Base-by-base conservation (phyloP, 2,797 vertebrate genomes). In the Girardinus metallicus region DNA sequence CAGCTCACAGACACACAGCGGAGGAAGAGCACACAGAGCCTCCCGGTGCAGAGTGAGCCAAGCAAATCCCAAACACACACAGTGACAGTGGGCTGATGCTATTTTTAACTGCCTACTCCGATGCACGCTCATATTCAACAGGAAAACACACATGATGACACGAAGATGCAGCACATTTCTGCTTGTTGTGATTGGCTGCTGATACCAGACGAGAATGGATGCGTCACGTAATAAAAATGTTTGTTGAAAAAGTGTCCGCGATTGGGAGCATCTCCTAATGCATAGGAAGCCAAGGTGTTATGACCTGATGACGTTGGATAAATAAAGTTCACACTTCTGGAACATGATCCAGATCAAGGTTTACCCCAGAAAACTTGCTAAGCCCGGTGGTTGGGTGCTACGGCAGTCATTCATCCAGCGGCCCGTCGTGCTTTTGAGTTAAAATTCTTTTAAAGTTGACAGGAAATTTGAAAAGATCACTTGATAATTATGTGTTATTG, bases 71-170 rank as follows among this genome's bases (percentile, higher is more conserved):
- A 80, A 74, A 77, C 16, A 75, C 83, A 55, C 77, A 64, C 66
- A 41, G 46, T 55, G 77, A 86, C 46, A 79, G 53, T 82, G 78
- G 80, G 76, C 73, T 73, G 55, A 34, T 71, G 81, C 78, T 91
- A 89, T 90, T 91, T 90, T 91, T 94, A 91, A 85, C 73, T 0
- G 16, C 34, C 53, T 66, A 64, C 75, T 91, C 49, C 0, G 77
- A 72, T 76, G 49, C 78, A 82, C 77, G 77, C 66, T 74, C 66
- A 57, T 55, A 77, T 80, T 71, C 77, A 85, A 78, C 66, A 82
- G 72, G 71, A 55, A 88, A 85, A 75, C 74, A 64, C 73, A 83
- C 83, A 77, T 78, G 86, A 82, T 47, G 75, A 73, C 78, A 84
- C 77, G 1, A 75, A 73, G 77, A 51, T 4, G n/a, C 49, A 51